Conservation (phyloP, 2,797 vertebrate species). For the Pseudochaenichthys georgianus region DNA sequence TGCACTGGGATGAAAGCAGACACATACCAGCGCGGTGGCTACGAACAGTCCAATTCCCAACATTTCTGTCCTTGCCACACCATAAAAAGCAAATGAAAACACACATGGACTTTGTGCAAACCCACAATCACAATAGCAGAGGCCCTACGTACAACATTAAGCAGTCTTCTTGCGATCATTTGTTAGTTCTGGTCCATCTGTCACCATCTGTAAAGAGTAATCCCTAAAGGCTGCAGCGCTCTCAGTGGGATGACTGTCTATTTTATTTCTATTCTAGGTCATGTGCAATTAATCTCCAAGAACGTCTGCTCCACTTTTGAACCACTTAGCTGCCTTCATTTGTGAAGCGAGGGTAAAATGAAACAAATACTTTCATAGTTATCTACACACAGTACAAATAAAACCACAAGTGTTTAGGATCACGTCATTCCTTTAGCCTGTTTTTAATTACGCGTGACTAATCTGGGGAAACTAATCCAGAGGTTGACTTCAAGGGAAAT, state of each 20-base stretch:
- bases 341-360: conserved; percentile 21
- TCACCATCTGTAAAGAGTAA: conserved; percentile 45
- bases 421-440: conserved; percentile 27
- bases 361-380: conserved; percentile 2
- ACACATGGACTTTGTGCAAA: conserved; percentile 34
- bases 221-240: conserved; percentile 52
- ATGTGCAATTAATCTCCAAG: conserved; percentile 56
- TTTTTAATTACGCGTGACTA: conserved; percentile 49
- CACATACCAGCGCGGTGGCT: conserved; percentile 13
- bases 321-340: conserved; percentile 49
- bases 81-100: conserved; percentile 37
- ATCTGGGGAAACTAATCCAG: conserved; percentile 50
- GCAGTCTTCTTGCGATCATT: conserved; percentile 24
- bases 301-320: conserved; percentile 29
- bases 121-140: conserved; percentile 49
- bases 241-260: conserved; percentile 45
- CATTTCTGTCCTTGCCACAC: conserved; percentile 12
- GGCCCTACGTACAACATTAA: conserved; percentile 12
- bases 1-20: conserved; percentile 31
- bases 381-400: conserved; percentile 23
- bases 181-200: conserved; percentile 45
- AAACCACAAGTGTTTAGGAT: conserved; percentile 8
- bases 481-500: conserved; percentile 34
- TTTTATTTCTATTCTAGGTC: conserved; percentile 71
- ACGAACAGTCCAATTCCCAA: neutral